Evolutionary conservation across 2,797 vertebrate genomes (phyloP).

Genomic region (Oophaga sylvatica): DNA sequence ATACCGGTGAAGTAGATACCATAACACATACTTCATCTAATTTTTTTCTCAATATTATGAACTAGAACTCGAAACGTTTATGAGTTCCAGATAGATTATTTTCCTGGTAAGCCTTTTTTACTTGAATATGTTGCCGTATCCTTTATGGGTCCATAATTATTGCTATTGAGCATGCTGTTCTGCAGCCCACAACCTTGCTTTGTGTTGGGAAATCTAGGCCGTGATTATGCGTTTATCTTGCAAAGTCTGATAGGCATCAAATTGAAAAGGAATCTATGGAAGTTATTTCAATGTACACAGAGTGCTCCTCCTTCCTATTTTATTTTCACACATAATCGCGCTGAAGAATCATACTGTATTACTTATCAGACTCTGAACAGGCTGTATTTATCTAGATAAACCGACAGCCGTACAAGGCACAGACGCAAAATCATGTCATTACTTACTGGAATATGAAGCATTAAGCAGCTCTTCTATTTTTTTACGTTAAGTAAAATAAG

Average conservation of each 20-base stretch:
- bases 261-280: slow-evolving; percentile 54
- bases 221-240: slow-evolving; percentile 40
- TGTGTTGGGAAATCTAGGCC: slow-evolving; percentile 35
- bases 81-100: slow-evolving; percentile 26
- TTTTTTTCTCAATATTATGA: not conserved
- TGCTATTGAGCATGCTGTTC: slow-evolving; percentile 27
- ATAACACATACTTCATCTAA: not conserved
- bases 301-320: slow-evolving; percentile 57
- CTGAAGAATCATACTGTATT: slow-evolving; percentile 43
- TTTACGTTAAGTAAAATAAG: not conserved
- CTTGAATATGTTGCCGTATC: not conserved
- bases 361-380: slow-evolving; percentile 54
- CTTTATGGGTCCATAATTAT: slow-evolving; percentile 42
- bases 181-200: slow-evolving; percentile 33
- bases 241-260: slow-evolving; percentile 55
- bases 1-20: not conserved
- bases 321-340: slow-evolving; percentile 47
- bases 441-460: slow-evolving; percentile 29
- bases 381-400: slow-evolving; percentile 55
- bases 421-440: slow-evolving; percentile 25
- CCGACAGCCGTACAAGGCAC: slow-evolving; percentile 8
- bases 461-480: slow-evolving; percentile 9
- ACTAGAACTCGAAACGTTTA: slow-evolving; percentile 10
- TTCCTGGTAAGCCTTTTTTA: slow-evolving; percentile 24
- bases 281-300: slow-evolving; percentile 59